Percentiles rank a stretch among this genome's conserved stretches.
Conservation (phyloP, 1,140 invertebrate species). For the Heliconius eleuchia region DNA sequence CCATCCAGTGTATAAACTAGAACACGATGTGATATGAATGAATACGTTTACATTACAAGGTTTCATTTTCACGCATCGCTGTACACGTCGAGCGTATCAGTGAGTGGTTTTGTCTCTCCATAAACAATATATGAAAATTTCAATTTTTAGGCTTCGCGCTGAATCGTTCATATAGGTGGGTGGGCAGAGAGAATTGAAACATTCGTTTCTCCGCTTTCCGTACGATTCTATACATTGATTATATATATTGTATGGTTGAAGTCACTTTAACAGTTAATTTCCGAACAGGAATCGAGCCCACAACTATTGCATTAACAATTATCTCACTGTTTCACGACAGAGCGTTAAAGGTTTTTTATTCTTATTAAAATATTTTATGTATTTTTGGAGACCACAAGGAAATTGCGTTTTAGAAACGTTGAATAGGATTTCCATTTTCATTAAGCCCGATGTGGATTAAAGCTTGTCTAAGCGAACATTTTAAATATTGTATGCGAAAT, state of each 20-base stretch:
- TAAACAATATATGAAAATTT: neutral
- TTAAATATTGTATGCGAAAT: neutral
- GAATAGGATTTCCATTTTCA: slow-evolving; percentile 4
- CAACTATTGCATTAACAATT: no score
- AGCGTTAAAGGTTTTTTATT: no score
- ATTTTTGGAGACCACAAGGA: neutral
- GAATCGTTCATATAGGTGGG: neutral
- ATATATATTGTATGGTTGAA: no score
- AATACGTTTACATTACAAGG: slow-evolving; percentile 26
- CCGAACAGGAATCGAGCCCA: no score
- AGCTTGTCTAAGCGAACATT: neutral
- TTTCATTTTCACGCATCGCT: slow-evolving; percentile 34
- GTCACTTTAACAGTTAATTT: no score
- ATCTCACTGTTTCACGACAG: no score
- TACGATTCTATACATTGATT: no score
- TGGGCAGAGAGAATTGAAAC: neutral
- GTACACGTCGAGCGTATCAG: slow-evolving; percentile 8
- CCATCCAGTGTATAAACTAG: slow-evolving; percentile 18
- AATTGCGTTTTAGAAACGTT: neutral
- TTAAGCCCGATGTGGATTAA: neutral
- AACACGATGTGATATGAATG: slow-evolving; percentile 19
- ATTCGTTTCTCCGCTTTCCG: neutral
- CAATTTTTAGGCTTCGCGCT: neutral
- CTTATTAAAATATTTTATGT: neutral
- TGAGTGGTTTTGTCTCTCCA: neutral